These are phyloP conservation scores for Andrena chrysosceles DNA, from an alignment of 2,888 invertebrate species.

Conservation along the genomic window DNA sequence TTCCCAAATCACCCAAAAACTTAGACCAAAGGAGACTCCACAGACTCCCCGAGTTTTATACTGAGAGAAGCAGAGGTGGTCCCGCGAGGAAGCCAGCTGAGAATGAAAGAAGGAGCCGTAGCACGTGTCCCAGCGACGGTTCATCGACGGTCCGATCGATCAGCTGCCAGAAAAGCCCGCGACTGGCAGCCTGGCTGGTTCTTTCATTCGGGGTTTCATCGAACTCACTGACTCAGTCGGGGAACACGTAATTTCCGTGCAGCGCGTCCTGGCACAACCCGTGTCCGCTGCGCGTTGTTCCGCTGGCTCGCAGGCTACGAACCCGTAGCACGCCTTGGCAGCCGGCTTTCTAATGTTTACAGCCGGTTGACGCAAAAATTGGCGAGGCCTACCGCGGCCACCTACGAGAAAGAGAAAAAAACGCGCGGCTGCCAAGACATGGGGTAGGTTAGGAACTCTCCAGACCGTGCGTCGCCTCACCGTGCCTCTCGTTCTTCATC, in stretches of 20 bases:
- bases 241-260: conserved; percentile 63
- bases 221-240: conserved; percentile 65
- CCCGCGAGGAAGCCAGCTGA: no score
- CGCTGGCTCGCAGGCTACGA: conserved; percentile 40
- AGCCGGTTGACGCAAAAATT: conserved; percentile 82
- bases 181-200: conserved; percentile 43
- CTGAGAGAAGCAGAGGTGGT: no score
- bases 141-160: conserved; percentile 58
- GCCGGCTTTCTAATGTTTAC: conserved; percentile 82
- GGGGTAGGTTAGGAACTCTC: conserved; percentile 81
- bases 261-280: conserved; percentile 54
- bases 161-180: conserved; percentile 48
- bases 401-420: conserved; percentile 78
- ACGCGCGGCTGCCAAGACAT: conserved; percentile 80
- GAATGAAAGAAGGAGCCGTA: background rate
- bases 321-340: conserved; percentile 76
- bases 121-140: conserved; percentile 7
- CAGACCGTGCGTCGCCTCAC: conserved; percentile 46
- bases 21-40: background rate
- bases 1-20: no score
- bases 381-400: conserved; percentile 78
- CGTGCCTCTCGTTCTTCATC: background rate
- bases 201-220: conserved; percentile 62
- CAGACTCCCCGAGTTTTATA: no score
- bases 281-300: conserved; percentile 13